Evolutionary conservation across 2,113 vertebrate genomes (phyloP), one percentile per base, ranked within the genome.

Genomic region (Numida meleagris): DNA sequence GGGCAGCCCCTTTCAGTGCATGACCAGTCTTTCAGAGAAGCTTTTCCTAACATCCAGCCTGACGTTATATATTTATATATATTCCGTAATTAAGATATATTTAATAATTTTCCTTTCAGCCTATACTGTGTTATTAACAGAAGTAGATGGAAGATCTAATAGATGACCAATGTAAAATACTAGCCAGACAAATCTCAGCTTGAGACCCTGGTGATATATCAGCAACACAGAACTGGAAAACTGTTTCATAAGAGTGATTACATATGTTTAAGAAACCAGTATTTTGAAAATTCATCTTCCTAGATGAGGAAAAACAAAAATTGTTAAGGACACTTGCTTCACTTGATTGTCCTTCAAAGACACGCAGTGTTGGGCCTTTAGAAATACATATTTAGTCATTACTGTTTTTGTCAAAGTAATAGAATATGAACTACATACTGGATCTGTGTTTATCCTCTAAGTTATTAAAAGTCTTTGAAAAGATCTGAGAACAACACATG

Each of bases 201-300:
- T 53, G 12, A 40, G 10, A 68, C 59, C 12, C 43, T 59, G 38
- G 36, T 9, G 46, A 27, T 62, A 11, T 62, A 62, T 62, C 23
- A 25, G 36, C 36, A 38, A 38, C 34, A 38, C 24, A 62, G n/a
- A 38, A 38, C 24, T 16, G 24, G 24, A 38, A 25, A 38, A n/a
- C 4, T 3, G 42, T 53, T 25, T 1, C 0, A 3, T 75, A 70
- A n/a, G 2, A 17, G 9, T 80, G 34, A 29, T 48, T 74, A 51
- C 3, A 4, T 70, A 43, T 74, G 33, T 33, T 88, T 76, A 48
- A 76, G 34, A 71, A 81, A 66, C 12, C 45, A 50, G 33, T 27
- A 65, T 76, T 88, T 88, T 59, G 36, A 20, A 51, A 80, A 46
- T 33, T 8, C 6, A 23, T 76, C 34, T 84, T 80, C 34, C 27